A percentile compares a stretch with the other conserved stretches of the same genome.
Conservation (phyloP, 2,113 vertebrate species). For the Tylochromis polylepis region DNA sequence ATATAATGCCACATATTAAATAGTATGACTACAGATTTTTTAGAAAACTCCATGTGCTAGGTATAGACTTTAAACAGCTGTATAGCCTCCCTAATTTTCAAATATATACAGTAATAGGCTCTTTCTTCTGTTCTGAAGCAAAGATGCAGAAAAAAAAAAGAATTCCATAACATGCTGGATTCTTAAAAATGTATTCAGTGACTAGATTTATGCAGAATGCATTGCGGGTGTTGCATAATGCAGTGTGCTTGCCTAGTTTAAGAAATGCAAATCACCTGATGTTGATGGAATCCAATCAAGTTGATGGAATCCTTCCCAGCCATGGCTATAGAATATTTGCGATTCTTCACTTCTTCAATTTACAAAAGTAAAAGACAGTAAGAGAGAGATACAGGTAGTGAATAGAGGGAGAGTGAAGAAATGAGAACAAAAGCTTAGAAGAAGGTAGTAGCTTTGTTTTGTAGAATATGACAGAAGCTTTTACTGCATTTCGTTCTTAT, state of each 20-base stretch:
- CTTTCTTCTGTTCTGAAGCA: conserved; percentile 1
- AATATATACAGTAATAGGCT: neutral
- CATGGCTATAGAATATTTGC: conserved; percentile 54
- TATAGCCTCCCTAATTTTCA: neutral
- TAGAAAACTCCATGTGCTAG: neutral
- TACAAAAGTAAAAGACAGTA: neutral
- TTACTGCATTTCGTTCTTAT: neutral
- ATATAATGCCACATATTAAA: neutral
- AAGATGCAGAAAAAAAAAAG: neutral
- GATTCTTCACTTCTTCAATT: conserved; percentile 39
- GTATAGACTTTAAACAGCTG: neutral
- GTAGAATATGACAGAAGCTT: conserved; percentile 24
- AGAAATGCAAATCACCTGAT: conserved; percentile 63
- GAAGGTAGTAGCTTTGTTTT: neutral
- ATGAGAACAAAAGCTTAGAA: neutral
- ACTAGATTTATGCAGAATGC: conserved; percentile 50
- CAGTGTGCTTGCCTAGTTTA: conserved; percentile 47
- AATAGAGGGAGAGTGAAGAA: neutral
- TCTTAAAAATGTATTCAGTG: conserved; percentile 38
- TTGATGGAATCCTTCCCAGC: conserved; percentile 54
- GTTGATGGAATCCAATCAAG: conserved; percentile 58
- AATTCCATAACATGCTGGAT: conserved; percentile 19
- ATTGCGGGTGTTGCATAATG: conserved; percentile 57
- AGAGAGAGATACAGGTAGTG: neutral
- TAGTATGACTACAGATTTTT: neutral